Base-by-base conservation (phyloP, 2,113 vertebrate species). In the Rhegmatorhina hoffmannsi region DNA sequence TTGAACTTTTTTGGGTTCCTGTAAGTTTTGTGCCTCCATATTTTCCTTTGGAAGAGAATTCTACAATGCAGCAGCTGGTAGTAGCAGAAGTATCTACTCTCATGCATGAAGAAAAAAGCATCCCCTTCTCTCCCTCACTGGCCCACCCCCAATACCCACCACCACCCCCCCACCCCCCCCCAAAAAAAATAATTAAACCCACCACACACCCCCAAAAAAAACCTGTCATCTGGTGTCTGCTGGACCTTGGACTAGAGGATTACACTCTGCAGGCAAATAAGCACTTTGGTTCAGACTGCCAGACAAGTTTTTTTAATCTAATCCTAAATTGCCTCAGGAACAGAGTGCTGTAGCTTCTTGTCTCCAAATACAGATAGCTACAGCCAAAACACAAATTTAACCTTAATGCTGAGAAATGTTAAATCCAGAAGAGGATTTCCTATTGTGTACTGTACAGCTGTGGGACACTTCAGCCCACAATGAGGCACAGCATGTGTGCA, bases 391-490 rank as follows among this genome's bases (percentile, higher is more conserved):
- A 89, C 81, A 89, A 87, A 90, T 91, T 94, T 87, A 94, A 75
- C 59, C 33, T 36, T 69, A 85, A 66, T 52, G 59, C 17, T 55
- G 59, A 86, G 50, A 87, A 92, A 88, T n/a, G 47, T 70, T 77
- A 77, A 83, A 94, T 83, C 44, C 90, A 96, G 88, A 86, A 80
- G 8, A 87, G 63, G 50, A 76, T 77, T 94, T 93, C 91, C 87
- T 88, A 85, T 92, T 95, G 82, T 70, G 85, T 60, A 74, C 64
- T 63, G 79, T 84, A 59, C 82, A 95, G 90, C 84, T 95, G 89
- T 50, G 60, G 58, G 43, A 59, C 58, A 25, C n/a, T 59, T 59
- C 58, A 36, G n/a, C 88, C 84, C 55, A 63, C 63, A 50, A 43
- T 0, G 6, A 79, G 84, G 70, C 17, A 0, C 67, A 87, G 55